Percentiles rank a stretch among this genome's conserved stretches.
Conservation (phyloP, 1,140 invertebrate genomes). For the Cydia fagiglandana region DNA sequence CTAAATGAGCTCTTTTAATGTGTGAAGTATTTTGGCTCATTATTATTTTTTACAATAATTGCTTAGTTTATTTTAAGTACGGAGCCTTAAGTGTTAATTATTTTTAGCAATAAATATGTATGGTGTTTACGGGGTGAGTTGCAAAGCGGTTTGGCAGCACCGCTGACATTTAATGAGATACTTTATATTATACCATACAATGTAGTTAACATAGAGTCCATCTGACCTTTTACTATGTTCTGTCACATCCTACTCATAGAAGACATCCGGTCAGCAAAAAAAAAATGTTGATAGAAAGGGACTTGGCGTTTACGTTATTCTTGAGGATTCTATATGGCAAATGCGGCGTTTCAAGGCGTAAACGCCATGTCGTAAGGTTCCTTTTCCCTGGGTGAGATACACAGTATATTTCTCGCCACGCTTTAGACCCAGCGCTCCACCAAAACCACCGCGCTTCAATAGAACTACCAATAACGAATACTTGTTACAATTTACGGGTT, state of each 20-base stretch:
- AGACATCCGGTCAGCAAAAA: neutral
- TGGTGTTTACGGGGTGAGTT: neutral
- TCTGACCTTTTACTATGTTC: neutral
- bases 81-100: neutral
- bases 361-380: neutral
- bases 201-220: conserved; percentile 1
- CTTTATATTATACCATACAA: neutral
- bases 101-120: neutral
- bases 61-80: neutral
- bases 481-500: neutral
- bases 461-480: neutral
- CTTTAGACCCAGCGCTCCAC: neutral
- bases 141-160: neutral
- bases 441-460: neutral
- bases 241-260: neutral
- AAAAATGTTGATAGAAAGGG: neutral
- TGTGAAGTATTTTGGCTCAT: conserved; percentile 18
- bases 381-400: neutral
- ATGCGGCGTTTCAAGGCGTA: neutral
- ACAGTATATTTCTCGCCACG: too few relatives aligned
- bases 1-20: conserved; percentile 17
- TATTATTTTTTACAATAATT: neutral
- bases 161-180: conserved; percentile 1
- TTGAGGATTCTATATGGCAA: neutral
- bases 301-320: neutral